Percentiles rank a stretch among this genome's conserved stretches.
These are phyloP conservation scores for Istiophorus platypterus DNA, from an alignment of 2,113 vertebrate genomes.

Conservation along the genomic window DNA sequence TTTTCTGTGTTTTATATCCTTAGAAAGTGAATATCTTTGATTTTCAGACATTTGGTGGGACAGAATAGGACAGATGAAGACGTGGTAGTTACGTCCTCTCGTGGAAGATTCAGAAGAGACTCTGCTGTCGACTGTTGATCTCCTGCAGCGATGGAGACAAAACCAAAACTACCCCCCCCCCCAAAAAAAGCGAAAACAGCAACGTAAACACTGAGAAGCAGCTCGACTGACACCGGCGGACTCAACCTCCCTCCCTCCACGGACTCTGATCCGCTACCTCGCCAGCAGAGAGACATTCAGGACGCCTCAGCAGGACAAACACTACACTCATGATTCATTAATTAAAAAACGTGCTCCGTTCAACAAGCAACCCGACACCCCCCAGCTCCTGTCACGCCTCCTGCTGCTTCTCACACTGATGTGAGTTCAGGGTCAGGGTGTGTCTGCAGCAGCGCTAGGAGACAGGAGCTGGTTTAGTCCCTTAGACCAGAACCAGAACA, in stretches of 20 bases:
- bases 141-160: background rate
- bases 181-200: background rate
- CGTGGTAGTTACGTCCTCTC: no score
- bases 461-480: background rate
- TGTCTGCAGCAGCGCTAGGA: background rate
- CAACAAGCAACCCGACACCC: constrained; percentile 37
- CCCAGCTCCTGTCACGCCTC: background rate
- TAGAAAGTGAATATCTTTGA: no score
- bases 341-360: constrained; percentile 42
- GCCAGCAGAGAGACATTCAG: constrained; percentile 32
- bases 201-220: constrained; percentile 4
- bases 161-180: background rate
- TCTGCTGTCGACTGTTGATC: background rate
- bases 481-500: background rate
- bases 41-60: no score
- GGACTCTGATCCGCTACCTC: background rate
- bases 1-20: no score
- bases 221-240: background rate
- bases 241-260: background rate
- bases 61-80: no score
- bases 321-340: background rate
- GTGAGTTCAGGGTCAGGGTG: background rate
- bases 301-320: constrained; percentile 4
- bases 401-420: background rate
- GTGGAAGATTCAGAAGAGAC: no score